Percentiles rank a stretch among this genome's conserved stretches.
phyloP scores from a whole-genome alignment of 2,113 vertebrate species.

The Ctenodactylus gundi region DNA sequence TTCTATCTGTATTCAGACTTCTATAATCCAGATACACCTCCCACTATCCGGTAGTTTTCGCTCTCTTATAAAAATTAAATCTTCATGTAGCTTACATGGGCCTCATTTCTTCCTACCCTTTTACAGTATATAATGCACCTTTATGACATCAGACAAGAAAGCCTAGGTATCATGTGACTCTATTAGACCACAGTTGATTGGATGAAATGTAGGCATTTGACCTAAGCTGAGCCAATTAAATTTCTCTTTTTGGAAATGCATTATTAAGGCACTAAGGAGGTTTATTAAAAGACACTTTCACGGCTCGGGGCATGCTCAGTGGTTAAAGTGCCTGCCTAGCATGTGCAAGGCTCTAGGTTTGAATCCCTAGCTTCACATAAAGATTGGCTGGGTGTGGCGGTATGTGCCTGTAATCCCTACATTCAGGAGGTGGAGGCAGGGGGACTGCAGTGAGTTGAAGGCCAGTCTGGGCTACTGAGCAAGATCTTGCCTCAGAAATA shows the following conservation, averaged over 20 bases:
- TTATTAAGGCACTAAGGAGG: background rate
- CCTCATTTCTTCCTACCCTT: background rate
- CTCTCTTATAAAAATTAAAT: background rate
- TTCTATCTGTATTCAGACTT: background rate
- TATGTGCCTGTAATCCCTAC: too few species aligned
- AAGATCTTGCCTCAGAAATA: too few species aligned
- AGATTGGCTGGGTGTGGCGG: too few species aligned
- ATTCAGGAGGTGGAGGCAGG: too few species aligned
- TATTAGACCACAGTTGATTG: background rate
- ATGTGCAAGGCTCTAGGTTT: too few species aligned
- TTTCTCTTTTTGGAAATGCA: background rate
- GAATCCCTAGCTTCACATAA: too few species aligned
- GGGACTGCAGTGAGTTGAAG: too few species aligned
- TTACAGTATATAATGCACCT: background rate
- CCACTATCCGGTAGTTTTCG: background rate
- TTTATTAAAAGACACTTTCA: background rate
- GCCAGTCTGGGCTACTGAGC: too few species aligned
- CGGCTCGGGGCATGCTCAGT: too few species aligned
- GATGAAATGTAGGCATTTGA: background rate
- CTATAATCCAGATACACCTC: background rate
- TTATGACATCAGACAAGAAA: background rate
- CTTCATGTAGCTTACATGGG: background rate
- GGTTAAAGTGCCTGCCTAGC: too few species aligned
- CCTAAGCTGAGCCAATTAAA: background rate
- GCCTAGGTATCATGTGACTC: background rate